These are phyloP conservation scores for Dryomyza anilis DNA, from an alignment of 2,888 invertebrate genomes.

Conservation along the genomic window DNA sequence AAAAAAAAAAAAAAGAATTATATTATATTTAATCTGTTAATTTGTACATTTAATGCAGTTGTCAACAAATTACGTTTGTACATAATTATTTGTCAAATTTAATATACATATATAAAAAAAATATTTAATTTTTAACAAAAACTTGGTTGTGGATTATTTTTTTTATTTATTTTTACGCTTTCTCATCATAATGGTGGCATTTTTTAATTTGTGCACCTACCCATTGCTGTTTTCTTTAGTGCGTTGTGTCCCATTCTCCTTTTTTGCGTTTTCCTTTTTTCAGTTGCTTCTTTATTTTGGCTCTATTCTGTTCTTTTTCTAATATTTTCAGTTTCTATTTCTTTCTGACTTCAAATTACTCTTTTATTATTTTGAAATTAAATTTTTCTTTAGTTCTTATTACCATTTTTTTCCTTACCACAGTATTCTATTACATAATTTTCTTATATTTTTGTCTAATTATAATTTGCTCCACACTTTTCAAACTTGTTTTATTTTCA, in stretches of 20 bases:
- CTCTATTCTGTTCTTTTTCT: background rate
- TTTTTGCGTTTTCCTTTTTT: background rate
- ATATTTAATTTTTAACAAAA: slow-evolving; percentile 23
- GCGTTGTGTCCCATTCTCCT: background rate
- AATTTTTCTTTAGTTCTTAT: no score
- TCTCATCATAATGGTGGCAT: no score
- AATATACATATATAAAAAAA: no score
- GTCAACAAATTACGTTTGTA: slow-evolving; percentile 19
- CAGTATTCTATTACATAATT: no score
- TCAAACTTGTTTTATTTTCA: no score
- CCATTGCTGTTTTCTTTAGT: slow-evolving; percentile 1
- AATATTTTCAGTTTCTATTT: background rate
- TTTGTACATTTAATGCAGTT: no score
- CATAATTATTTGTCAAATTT: slow-evolving; percentile 31
- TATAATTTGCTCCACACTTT: no score
- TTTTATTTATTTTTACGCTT: background rate
- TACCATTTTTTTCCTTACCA: no score
- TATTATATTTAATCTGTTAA: slow-evolving; percentile 1
- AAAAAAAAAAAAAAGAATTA: background rate
- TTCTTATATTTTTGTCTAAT: no score
- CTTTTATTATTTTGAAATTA: no score
- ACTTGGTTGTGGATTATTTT: slow-evolving; percentile 37
- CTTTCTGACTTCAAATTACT: no score
- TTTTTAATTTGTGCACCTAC: background rate
- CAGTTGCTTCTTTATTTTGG: slow-evolving; percentile 1